These are phyloP conservation scores for Chrysochloris asiatica DNA, from an alignment of 2,113 vertebrate genomes.

Conservation along the genomic window DNA sequence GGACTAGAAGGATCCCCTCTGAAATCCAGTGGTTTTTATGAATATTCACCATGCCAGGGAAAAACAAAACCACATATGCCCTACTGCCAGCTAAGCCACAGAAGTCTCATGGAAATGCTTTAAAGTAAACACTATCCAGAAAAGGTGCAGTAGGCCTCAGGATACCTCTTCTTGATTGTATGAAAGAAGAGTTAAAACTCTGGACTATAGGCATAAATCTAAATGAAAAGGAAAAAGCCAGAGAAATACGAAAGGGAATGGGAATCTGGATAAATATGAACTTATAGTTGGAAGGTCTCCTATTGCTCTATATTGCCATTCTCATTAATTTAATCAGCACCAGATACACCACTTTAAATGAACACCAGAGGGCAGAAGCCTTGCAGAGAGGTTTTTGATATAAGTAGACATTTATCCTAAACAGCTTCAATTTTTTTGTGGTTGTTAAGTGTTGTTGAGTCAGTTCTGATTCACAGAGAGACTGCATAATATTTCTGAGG, in stretches of 20 bases:
- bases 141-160: background rate
- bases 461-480: too few species aligned
- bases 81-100: background rate
- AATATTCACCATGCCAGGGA: too few species aligned
- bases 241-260: background rate
- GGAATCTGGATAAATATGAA: background rate
- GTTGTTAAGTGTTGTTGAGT: too few species aligned
- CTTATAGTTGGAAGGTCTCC: background rate
- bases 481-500: too few species aligned
- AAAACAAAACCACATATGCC: background rate
- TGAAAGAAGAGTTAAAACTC: constrained; percentile 37
- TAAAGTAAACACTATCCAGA: background rate
- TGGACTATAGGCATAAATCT: background rate
- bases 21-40: background rate
- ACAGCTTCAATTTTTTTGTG: background rate
- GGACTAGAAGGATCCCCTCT: background rate
- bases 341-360: background rate
- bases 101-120: background rate
- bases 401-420: constrained; percentile 15
- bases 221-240: background rate
- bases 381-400: background rate
- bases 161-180: background rate
- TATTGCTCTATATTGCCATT: background rate
- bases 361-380: constrained; percentile 49
- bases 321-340: background rate